Percentiles rank a stretch among this genome's conserved stretches.
These are phyloP conservation scores for Sorex maritimensis DNA, from an alignment of 2,797 vertebrate species.

Conservation along the genomic window DNA sequence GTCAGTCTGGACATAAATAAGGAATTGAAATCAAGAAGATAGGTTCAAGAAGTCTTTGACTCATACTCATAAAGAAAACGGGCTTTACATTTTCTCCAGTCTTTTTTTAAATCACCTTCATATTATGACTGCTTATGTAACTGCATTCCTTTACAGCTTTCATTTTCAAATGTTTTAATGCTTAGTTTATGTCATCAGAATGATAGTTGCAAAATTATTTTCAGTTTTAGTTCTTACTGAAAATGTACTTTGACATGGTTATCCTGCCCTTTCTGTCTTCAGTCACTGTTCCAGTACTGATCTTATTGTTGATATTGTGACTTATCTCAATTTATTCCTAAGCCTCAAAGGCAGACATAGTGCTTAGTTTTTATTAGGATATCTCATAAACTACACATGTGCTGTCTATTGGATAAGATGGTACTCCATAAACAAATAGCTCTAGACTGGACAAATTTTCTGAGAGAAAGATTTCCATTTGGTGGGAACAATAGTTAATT, in stretches of 20 bases:
- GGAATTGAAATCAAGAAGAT: not conserved
- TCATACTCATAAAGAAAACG: not conserved
- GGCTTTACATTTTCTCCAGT: not conserved
- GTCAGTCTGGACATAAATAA: not conserved
- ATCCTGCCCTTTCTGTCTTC: not conserved
- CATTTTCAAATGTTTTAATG: not conserved
- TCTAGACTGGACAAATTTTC: not conserved
- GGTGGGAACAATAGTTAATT: not conserved
- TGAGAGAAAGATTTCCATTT: not conserved
- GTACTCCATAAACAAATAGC: not conserved
- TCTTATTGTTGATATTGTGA: not conserved
- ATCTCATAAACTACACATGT: not conserved
- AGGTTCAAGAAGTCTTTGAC: not conserved
- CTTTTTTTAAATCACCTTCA: not conserved
- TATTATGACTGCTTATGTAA: not conserved
- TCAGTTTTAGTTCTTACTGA: not conserved
- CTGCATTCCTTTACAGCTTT: not conserved
- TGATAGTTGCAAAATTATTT: conserved; percentile 27
- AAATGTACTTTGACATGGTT: not conserved
- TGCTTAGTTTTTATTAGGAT: not conserved
- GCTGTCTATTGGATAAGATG: too few relatives aligned
- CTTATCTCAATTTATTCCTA: not conserved
- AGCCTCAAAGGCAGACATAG: not conserved
- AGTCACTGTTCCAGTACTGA: not conserved
- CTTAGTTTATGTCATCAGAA: not conserved